Percentiles rank a stretch among this genome's conserved stretches.
Evolutionary conservation across 2,797 vertebrate genomes (phyloP).

Genomic region (Sebastes hopkinsi): DNA sequence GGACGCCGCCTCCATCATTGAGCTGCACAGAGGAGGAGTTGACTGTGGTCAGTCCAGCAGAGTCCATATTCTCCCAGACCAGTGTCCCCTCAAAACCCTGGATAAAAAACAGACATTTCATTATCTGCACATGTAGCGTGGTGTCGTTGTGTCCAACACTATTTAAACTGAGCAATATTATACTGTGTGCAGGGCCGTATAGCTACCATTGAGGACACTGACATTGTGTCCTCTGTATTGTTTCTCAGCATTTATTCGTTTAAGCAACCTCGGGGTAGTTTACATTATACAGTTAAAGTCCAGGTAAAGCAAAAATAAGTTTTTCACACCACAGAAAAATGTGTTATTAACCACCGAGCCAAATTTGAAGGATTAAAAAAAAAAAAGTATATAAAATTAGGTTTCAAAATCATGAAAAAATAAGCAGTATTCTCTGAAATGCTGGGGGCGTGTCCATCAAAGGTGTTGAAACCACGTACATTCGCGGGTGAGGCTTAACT

Average conservation of each 20-base stretch:
- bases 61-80: constrained; percentile 93
- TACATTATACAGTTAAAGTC: too few relatives aligned
- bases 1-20: constrained; percentile 91
- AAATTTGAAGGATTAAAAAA: too few relatives aligned
- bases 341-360: too few relatives aligned
- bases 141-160: background rate
- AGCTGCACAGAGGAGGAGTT: constrained; percentile 87
- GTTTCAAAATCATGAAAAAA: too few relatives aligned
- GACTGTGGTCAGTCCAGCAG: constrained; percentile 86
- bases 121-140: background rate
- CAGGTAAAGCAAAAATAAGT: too few relatives aligned
- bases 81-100: constrained; percentile 97
- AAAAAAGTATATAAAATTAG: too few relatives aligned
- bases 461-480: too few relatives aligned
- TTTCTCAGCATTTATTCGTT: background rate
- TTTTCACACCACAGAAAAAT: too few relatives aligned
- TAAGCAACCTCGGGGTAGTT: too few relatives aligned
- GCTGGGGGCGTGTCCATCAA: too few relatives aligned
- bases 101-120: background rate
- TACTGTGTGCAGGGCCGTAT: background rate
- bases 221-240: background rate
- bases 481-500: too few relatives aligned
- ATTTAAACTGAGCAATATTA: background rate
- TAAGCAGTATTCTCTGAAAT: too few relatives aligned
- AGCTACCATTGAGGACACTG: background rate